These are phyloP conservation scores for Lydus trimaculatus DNA, from an alignment of 2,888 invertebrate species.

Conservation along the genomic window DNA sequence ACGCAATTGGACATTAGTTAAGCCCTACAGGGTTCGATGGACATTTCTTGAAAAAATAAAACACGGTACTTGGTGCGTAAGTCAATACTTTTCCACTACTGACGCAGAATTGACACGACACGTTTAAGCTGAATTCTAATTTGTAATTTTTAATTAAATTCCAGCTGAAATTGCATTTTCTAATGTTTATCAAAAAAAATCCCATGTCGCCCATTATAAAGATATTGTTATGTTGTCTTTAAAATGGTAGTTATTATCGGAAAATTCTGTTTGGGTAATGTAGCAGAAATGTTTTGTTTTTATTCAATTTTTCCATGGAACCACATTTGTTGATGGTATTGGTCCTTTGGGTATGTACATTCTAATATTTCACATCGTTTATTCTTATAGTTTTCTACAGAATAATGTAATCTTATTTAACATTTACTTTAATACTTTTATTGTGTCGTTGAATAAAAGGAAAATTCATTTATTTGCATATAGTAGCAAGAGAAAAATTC, in stretches of 20 bases:
- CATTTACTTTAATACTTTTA: not conserved
- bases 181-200: no score
- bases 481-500: slow-evolving; percentile 25
- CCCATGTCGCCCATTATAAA: no score
- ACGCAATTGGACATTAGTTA: no score
- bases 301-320: not conserved
- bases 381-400: not conserved
- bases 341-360: not conserved
- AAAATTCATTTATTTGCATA: slow-evolving; percentile 30
- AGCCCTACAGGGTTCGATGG: no score
- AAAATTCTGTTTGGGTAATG: not conserved
- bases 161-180: not conserved
- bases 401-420: not conserved
- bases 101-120: no score
- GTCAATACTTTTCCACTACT: no score
- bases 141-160: not conserved
- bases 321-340: slow-evolving; percentile 1
- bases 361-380: not conserved
- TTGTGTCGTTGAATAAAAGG: slow-evolving; percentile 21
- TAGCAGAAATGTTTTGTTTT: not conserved
- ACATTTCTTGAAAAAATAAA: no score
- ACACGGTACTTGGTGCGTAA: no score
- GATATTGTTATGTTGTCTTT: not conserved
- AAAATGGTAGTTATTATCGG: not conserved
- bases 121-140: no score